phyloP scores from a whole-genome alignment of 53 echinoderm and acorn worm species.

The Paracentrotus lividus region DNA sequence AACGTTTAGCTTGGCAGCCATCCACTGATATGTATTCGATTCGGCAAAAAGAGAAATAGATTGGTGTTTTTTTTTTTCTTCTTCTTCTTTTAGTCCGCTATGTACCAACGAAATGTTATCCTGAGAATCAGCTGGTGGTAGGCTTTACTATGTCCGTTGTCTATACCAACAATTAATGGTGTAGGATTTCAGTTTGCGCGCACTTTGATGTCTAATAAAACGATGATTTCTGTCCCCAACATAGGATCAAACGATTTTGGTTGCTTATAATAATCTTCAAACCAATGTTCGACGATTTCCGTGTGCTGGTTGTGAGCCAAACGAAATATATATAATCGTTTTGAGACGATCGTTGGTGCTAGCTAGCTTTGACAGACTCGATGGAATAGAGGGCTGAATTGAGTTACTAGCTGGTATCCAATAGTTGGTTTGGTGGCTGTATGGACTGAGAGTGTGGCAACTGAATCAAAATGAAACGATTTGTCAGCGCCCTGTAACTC shows the following conservation, averaged over 20 bases:
- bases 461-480: neutral
- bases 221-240: too few relatives aligned
- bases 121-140: too few relatives aligned
- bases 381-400: neutral
- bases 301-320: neutral
- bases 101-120: neutral
- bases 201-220: neutral
- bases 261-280: too few relatives aligned
- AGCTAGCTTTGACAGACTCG: neutral
- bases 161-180: neutral
- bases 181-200: neutral
- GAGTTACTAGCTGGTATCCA: neutral
- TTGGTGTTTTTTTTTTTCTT: neutral
- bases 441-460: neutral
- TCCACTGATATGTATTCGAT: neutral
- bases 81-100: neutral
- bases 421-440: neutral
- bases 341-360: neutral
- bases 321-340: neutral
- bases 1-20: neutral
- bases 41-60: neutral
- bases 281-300: neutral
- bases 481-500: too few relatives aligned
- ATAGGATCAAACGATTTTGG: too few relatives aligned
- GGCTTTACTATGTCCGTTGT: neutral